These are phyloP conservation scores for Drosophila guanche DNA, from an alignment of 1,140 invertebrate genomes.

Conservation along the genomic window DNA sequence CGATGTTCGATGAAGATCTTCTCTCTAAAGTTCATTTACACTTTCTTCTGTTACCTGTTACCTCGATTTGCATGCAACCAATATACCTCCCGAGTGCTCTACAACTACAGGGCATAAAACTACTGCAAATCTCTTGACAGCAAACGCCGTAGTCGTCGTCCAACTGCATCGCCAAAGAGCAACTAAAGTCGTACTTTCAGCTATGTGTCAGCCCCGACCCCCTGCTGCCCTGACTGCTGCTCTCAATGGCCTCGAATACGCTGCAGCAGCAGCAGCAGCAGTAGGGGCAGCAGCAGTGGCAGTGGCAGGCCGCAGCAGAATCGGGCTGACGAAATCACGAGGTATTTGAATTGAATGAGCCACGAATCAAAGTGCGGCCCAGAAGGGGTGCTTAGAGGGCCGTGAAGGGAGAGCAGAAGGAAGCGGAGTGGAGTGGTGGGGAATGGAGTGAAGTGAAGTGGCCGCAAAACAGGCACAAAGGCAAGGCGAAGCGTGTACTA, in stretches of 20 bases:
- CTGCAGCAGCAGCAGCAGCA: slow-evolving; percentile 52
- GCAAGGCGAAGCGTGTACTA: neutral
- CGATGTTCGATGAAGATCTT: too few species aligned
- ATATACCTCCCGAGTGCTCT: too few species aligned
- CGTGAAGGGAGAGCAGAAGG: slow-evolving; percentile 38
- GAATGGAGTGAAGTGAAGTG: slow-evolving; percentile 26
- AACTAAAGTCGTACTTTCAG: slow-evolving; percentile 69
- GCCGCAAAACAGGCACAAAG: slow-evolving; percentile 11
- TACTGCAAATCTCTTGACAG: slow-evolving; percentile 46
- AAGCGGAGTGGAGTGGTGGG: slow-evolving; percentile 42
- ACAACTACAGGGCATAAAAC: slow-evolving; percentile 9
- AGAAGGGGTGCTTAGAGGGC: slow-evolving; percentile 33
- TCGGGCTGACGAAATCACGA: slow-evolving; percentile 82
- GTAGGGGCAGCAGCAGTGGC: slow-evolving; percentile 2
- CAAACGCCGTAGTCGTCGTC: slow-evolving; percentile 25
- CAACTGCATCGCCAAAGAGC: slow-evolving; percentile 64
- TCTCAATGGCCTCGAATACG: slow-evolving; percentile 75
- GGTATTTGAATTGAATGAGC: slow-evolving; percentile 81
- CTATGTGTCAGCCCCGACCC: neutral
- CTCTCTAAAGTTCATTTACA: too few species aligned
- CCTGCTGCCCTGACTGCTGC: slow-evolving; percentile 7
- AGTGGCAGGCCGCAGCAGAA: slow-evolving; percentile 45
- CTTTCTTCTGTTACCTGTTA: too few species aligned
- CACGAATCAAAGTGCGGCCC: slow-evolving; percentile 21
- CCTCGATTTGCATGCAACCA: too few species aligned